Percentiles rank a stretch among this genome's conserved stretches.
phyloP scores from a whole-genome alignment of 2,113 vertebrate genomes.

The Neolamprologus kungweensis region DNA sequence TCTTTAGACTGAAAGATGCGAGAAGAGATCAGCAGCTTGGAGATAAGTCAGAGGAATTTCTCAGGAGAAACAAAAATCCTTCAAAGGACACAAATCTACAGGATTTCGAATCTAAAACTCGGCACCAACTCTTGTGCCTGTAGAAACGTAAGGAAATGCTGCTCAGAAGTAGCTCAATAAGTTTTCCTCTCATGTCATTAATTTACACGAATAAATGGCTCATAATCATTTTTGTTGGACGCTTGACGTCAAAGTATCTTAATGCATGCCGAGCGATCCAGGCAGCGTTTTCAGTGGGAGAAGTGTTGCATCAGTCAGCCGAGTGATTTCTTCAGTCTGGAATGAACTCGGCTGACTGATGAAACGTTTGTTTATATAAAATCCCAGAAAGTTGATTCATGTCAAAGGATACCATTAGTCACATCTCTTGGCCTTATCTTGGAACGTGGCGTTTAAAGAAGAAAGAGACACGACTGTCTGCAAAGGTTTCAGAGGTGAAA shows the following conservation, averaged over 20 bases:
- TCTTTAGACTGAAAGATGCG: background rate
- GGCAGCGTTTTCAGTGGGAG: rapidly evolving
- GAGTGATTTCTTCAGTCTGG: background rate
- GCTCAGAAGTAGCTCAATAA: background rate
- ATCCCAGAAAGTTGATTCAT: no score
- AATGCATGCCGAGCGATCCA: background rate
- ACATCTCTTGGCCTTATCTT: background rate
- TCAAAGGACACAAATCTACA: background rate
- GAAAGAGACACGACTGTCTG: rapidly evolving
- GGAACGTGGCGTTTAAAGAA: background rate
- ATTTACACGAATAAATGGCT: background rate
- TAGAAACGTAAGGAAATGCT: background rate
- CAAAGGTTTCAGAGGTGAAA: background rate
- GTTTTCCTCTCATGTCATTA: background rate
- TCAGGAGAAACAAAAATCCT: background rate
- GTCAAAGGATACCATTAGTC: background rate
- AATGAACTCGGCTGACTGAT: background rate
- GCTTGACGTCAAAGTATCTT: background rate
- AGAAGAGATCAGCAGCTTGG: background rate
- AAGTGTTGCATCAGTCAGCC: background rate
- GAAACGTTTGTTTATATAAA: background rate
- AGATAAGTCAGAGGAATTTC: background rate
- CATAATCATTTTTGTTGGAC: background rate
- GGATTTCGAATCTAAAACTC: background rate
- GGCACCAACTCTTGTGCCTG: rapidly evolving